Percentiles rank a stretch among this genome's conserved stretches.
These are phyloP conservation scores for Fopius arisanus DNA, from an alignment of 1,140 invertebrate genomes.

Conservation along the genomic window DNA sequence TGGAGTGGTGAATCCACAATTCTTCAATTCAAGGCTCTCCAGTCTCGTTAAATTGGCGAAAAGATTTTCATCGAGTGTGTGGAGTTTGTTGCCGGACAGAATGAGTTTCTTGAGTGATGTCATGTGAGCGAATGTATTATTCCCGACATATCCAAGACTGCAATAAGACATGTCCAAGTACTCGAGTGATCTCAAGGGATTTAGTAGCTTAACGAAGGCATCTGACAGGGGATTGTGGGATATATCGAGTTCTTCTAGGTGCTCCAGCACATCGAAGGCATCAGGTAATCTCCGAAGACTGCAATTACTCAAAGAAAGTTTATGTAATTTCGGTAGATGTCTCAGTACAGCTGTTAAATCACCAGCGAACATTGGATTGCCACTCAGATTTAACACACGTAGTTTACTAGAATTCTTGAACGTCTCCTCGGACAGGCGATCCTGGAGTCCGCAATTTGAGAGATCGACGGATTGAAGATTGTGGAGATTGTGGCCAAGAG, in stretches of 20 bases:
- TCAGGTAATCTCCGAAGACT: slow-evolving; percentile 70
- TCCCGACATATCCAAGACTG: slow-evolving; percentile 72
- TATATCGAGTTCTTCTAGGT: slow-evolving; percentile 73
- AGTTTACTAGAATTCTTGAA: slow-evolving; percentile 75
- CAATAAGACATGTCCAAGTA: slow-evolving; percentile 79
- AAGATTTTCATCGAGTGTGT: slow-evolving; percentile 73
- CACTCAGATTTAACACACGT: slow-evolving; percentile 71
- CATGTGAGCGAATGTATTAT: slow-evolving; percentile 75
- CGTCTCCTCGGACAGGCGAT: slow-evolving; percentile 72
- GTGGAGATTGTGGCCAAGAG: slow-evolving; percentile 72
- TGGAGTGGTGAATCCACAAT: slow-evolving; percentile 72
- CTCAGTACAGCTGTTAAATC: slow-evolving; percentile 73
- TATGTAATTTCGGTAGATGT: slow-evolving; percentile 71
- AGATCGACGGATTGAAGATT: slow-evolving; percentile 74
- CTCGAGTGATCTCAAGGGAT: slow-evolving; percentile 72
- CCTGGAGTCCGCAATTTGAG: slow-evolving; percentile 74
- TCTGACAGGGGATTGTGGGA: slow-evolving; percentile 75
- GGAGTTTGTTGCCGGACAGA: slow-evolving; percentile 73
- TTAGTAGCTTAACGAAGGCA: slow-evolving; percentile 73
- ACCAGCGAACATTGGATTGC: slow-evolving; percentile 73
- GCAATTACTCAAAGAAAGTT: slow-evolving; percentile 74
- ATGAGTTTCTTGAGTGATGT: slow-evolving; percentile 72
- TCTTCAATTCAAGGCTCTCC: slow-evolving; percentile 73
- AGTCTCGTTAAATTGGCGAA: slow-evolving; percentile 74
- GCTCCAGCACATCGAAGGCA: slow-evolving; percentile 72